Conservation (phyloP, 2,888 invertebrate species). For the Cetonia aurata region DNA sequence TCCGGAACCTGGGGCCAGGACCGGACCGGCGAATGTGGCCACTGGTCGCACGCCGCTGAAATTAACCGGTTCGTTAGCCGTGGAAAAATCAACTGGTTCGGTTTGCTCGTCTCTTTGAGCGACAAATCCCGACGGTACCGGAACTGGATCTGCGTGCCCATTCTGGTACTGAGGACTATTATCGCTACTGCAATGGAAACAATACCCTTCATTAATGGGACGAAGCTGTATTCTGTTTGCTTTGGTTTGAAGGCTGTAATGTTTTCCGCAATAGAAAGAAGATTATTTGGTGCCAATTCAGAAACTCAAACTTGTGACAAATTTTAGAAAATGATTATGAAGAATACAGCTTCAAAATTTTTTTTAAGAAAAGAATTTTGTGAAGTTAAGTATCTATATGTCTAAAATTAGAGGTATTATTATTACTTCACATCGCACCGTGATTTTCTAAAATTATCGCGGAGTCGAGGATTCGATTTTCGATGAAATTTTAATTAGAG, state of each 20-base stretch:
- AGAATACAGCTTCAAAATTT: conserved; percentile 23
- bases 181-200: conserved; percentile 64
- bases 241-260: neutral
- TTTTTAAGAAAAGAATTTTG: neutral
- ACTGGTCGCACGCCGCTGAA: conserved; percentile 73
- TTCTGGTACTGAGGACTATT: conserved; percentile 74
- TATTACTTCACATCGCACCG: no score
- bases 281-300: conserved; percentile 1
- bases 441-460: conserved; percentile 5
- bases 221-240: conserved; percentile 27
- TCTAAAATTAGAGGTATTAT: no score
- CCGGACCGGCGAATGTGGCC: conserved; percentile 61
- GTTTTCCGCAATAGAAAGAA: neutral
- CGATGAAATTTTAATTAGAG: conserved; percentile 38
- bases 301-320: neutral
- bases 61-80: conserved; percentile 74
- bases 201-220: conserved; percentile 45
- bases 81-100: conserved; percentile 80
- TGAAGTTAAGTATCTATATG: no score
- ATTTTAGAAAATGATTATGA: neutral
- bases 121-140: conserved; percentile 67
- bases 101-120: conserved; percentile 75
- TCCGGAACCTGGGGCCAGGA: conserved; percentile 72
- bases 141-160: conserved; percentile 64
- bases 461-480: conserved; percentile 21